Evolutionary conservation across 1,140 invertebrate species (phyloP), one percentile per base, ranked within the genome.

Genomic region (Alviniconcha marisindica): DNA sequence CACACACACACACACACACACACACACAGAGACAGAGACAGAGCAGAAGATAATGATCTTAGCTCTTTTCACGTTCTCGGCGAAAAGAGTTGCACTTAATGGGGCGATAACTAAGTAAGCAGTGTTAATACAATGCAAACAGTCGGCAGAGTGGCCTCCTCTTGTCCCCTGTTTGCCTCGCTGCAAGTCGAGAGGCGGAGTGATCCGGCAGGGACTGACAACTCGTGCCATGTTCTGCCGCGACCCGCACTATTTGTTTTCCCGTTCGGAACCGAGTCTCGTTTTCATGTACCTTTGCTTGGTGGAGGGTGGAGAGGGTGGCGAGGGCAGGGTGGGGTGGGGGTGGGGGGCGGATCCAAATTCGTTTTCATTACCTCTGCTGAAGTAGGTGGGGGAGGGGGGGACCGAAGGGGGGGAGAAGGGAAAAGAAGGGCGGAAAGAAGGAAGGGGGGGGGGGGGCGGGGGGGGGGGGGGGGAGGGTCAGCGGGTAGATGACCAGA

Each of bases 81-180:
- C 69, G 31, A 44, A 71, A 71, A 38, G 51, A 78, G 77, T 40
- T n/a, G 77, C 54, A 54, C 36, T 78, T 38, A 60, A 60, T 56
- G 51, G 74, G 76, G 77, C 54, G 77, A 56, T 78, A 78, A 78
- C 28, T 60, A n/a, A 78, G 77, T 78, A 78, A 78, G 77, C 77
- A 78, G 31, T 24, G 77, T 78, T 77, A 78, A 78, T 78, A 78
- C 77, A 78, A 71, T 71, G 69, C 69, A 71, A 71, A 71, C 69
- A 71, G 69, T 24, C 36, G n/a, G 69, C 14, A 10, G 69, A 71
- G 69, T 40, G 69, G 69, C 36, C 69, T 71, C 36, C 69, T 71
- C 69, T 71, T 71, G 69, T 71, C 69, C 15, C 15, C 33, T 71
- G 69, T 71, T 71, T 71, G 69, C 69, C 36, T 21, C 36, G 10